Conservation (phyloP, 2,888 invertebrate genomes). For the Mimachlamys varia region DNA sequence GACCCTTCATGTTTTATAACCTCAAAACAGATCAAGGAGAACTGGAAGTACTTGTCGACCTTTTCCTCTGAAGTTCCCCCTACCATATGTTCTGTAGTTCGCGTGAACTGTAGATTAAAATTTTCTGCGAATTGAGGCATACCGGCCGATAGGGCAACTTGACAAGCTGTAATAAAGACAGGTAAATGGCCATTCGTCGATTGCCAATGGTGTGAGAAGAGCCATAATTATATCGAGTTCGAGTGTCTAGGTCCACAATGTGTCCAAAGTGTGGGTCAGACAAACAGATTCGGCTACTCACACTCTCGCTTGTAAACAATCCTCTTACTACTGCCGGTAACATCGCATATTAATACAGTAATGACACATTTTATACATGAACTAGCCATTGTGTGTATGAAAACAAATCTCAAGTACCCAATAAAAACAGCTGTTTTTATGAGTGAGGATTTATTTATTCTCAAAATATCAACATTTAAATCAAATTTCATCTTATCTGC, state of each 20-base stretch:
- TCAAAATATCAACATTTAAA: too few relatives aligned
- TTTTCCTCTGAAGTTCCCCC: neutral
- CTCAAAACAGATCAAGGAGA: neutral
- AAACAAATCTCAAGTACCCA: too few relatives aligned
- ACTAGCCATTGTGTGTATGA: too few relatives aligned
- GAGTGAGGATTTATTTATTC: too few relatives aligned
- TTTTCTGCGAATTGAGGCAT: neutral
- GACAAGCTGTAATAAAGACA: neutral
- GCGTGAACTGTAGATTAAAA: neutral
- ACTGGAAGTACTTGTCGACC: neutral
- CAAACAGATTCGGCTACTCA: neutral
- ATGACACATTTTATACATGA: too few relatives aligned
- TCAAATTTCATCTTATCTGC: too few relatives aligned
- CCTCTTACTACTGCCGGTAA: neutral
- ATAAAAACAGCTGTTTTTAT: too few relatives aligned
- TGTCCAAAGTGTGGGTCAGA: neutral
- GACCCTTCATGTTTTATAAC: too few relatives aligned
- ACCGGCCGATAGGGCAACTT: neutral
- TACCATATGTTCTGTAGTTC: neutral
- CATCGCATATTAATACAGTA: too few relatives aligned
- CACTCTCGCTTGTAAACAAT: neutral
- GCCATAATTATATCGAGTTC: neutral
- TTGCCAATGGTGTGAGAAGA: slow-evolving; percentile 16
- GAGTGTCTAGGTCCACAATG: neutral
- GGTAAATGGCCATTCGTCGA: neutral